Conservation (phyloP, 2,888 invertebrate species). For the Idaea biselata region DNA sequence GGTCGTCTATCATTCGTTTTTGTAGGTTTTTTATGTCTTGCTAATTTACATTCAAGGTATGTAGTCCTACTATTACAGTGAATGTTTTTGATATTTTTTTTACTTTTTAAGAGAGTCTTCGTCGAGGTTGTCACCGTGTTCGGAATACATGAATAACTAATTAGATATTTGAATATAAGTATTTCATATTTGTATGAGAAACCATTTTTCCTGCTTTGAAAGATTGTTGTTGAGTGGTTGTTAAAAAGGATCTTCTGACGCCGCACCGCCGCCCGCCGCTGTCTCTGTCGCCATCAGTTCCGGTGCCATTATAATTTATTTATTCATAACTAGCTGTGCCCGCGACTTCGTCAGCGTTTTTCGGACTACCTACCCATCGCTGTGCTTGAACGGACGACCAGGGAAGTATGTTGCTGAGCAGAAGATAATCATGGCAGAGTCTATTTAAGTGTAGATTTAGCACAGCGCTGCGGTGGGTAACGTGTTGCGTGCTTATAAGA, state of each 20-base stretch:
- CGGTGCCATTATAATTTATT: constrained; percentile 23
- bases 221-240: constrained; percentile 29
- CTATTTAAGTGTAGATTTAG: no score
- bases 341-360: no score
- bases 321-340: neutral
- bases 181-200: constrained; percentile 38
- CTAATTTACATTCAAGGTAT: constrained; percentile 69
- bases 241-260: constrained; percentile 38
- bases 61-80: constrained; percentile 51
- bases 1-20: constrained; percentile 56
- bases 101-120: constrained; percentile 45
- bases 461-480: no score
- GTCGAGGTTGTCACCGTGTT: constrained; percentile 53
- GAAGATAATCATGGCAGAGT: no score
- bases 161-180: constrained; percentile 54
- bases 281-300: constrained; percentile 27
- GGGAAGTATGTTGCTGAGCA: no score
- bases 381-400: no score
- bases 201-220: constrained; percentile 22
- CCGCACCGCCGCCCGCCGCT: constrained; percentile 1
- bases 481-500: no score
- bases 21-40: constrained; percentile 49
- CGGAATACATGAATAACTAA: constrained; percentile 69
- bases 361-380: no score
- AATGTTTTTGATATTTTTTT: constrained; percentile 51